phyloP scores from a whole-genome alignment of 2,888 invertebrate species.

The Cryptosula pallasiana region DNA sequence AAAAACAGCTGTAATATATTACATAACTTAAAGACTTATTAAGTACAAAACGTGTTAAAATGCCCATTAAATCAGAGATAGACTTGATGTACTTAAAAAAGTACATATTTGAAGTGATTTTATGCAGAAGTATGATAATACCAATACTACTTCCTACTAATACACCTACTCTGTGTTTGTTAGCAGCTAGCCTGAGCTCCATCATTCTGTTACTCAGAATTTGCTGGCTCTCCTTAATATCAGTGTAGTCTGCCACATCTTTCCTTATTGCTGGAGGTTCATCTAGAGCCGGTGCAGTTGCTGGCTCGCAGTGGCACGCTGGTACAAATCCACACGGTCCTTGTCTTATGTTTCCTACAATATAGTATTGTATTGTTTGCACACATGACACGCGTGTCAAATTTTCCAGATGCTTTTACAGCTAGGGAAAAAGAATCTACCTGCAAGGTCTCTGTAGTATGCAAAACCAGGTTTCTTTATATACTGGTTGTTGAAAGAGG shows the following conservation, averaged over 20 bases:
- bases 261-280: neutral
- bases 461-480: slow-evolving; percentile 67
- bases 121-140: neutral
- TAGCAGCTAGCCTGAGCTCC: neutral
- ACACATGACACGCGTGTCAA: too few species aligned
- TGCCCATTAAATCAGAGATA: too few species aligned
- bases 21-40: too few species aligned
- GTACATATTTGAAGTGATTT: neutral
- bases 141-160: neutral
- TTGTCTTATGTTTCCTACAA: slow-evolving; percentile 23
- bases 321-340: slow-evolving; percentile 24
- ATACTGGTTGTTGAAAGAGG: slow-evolving; percentile 38
- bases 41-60: too few species aligned
- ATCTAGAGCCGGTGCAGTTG: too few species aligned
- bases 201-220: neutral
- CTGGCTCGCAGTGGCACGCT: neutral
- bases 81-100: neutral
- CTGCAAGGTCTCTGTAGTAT: slow-evolving; percentile 88
- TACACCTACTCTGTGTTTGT: neutral
- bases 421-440: too few species aligned
- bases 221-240: neutral
- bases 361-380: too few species aligned
- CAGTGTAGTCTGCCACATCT: neutral
- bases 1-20: too few species aligned
- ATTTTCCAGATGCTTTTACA: too few species aligned